A percentile compares a stretch with the other conserved stretches of the same genome.
Conservation (phyloP, 1,140 invertebrate species). For the Calephelis virginiensis region DNA sequence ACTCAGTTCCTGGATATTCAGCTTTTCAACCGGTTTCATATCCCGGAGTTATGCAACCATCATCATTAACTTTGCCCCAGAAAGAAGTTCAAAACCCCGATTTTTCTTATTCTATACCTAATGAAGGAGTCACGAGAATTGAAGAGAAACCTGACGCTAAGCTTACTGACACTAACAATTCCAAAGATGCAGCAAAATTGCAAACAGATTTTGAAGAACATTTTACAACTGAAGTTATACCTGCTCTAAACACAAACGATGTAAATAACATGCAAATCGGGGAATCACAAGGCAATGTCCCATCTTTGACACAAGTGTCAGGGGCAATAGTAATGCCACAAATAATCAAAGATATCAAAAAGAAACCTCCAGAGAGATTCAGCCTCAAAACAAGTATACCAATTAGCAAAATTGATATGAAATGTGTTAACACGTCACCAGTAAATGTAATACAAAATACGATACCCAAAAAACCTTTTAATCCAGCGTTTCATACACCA, state of each 20-base stretch:
- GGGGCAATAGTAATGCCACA: constrained; percentile 30
- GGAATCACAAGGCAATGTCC: constrained; percentile 51
- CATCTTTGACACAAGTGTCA: constrained; percentile 46
- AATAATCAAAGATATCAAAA: constrained; percentile 43
- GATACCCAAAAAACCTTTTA: constrained; percentile 44
- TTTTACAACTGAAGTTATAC: constrained; percentile 53
- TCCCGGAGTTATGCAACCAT: constrained; percentile 44
- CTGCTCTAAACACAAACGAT: constrained; percentile 33
- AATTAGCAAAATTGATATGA: constrained; percentile 72
- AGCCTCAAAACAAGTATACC: constrained; percentile 74
- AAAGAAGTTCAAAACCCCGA: constrained; percentile 30
- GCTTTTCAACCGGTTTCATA: constrained; percentile 68
- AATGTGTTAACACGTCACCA: constrained; percentile 57
- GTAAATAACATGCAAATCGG: constrained; percentile 27
- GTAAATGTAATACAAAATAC: constrained; percentile 44
- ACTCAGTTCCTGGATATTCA: constrained; percentile 66
- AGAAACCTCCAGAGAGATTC: constrained; percentile 58
- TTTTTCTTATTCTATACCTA: constrained; percentile 28
- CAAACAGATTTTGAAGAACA: constrained; percentile 64
- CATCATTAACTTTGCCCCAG: constrained; percentile 29
- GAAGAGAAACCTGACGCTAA: constrained; percentile 30
- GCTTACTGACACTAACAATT: constrained; percentile 20
- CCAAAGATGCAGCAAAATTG: constrained; percentile 31
- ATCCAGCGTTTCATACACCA: constrained; percentile 40
- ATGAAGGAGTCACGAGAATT: constrained; percentile 28